These are phyloP conservation scores for Acanthosoma haemorrhoidale DNA, from an alignment of 2,888 invertebrate species.

Conservation along the genomic window DNA sequence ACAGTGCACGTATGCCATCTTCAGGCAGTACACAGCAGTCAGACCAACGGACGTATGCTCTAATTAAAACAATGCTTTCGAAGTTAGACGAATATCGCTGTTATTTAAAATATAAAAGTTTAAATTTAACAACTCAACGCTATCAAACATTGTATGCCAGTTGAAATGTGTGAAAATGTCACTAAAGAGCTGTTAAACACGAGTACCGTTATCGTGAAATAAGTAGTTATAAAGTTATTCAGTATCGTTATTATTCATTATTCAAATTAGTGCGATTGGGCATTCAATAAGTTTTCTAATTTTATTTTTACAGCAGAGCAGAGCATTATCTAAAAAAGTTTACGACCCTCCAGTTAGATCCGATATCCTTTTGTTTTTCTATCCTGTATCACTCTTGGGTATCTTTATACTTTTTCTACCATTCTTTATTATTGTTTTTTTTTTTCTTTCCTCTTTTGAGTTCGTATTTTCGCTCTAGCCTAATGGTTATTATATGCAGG, in stretches of 20 bases:
- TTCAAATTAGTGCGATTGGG: background rate
- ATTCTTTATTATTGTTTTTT: background rate
- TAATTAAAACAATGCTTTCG: too few relatives aligned
- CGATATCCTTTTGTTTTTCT: conserved; percentile 1
- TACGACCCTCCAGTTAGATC: background rate
- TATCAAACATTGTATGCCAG: too few relatives aligned
- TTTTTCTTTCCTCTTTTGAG: background rate
- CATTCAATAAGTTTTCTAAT: background rate
- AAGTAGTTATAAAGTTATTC: conserved; percentile 2
- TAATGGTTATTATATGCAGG: conserved; percentile 7
- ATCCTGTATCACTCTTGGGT: background rate
- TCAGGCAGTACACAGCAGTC: too few relatives aligned
- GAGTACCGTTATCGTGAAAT: background rate
- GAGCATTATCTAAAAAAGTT: background rate
- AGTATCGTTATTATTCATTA: background rate
- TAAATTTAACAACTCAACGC: too few relatives aligned
- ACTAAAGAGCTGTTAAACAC: too few relatives aligned
- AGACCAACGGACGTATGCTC: too few relatives aligned
- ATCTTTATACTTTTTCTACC: background rate
- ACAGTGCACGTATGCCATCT: too few relatives aligned
- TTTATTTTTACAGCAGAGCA: background rate
- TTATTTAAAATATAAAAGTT: too few relatives aligned
- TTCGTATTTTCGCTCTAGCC: background rate
- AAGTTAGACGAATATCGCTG: too few relatives aligned
- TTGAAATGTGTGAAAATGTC: too few relatives aligned